These are phyloP conservation scores for Crypturellus undulatus DNA, from an alignment of 2,113 vertebrate genomes.

Conservation along the genomic window DNA sequence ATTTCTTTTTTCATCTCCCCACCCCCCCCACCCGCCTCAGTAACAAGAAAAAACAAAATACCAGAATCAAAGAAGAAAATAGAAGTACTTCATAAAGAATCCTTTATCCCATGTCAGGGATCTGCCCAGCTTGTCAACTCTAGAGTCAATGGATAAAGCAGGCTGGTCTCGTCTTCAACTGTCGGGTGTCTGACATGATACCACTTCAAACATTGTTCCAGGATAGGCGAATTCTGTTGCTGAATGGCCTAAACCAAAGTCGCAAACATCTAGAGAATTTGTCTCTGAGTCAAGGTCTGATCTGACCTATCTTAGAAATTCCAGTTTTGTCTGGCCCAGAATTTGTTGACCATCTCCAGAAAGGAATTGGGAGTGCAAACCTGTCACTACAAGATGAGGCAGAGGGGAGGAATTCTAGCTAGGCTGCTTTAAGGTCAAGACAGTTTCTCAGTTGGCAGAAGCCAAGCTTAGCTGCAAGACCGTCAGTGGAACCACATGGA, in stretches of 20 bases:
- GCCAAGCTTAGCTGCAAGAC: slow-evolving; percentile 3
- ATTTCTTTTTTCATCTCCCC: slow-evolving; percentile 1
- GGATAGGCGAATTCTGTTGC: neutral
- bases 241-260: neutral
- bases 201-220: neutral
- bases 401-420: neutral
- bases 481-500: neutral
- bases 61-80: neutral
- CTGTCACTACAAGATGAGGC: neutral
- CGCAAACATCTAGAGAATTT: slow-evolving; percentile 4
- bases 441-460: slow-evolving; percentile 14
- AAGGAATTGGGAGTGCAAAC: slow-evolving; percentile 42
- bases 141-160: neutral
- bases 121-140: neutral
- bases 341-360: slow-evolving; percentile 3
- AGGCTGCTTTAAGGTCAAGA: slow-evolving; percentile 24
- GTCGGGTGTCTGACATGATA: neutral
- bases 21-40: too few relatives aligned
- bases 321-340: slow-evolving; percentile 33
- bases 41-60: slow-evolving; percentile 25
- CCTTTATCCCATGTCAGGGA: neutral
- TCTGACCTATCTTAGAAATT: slow-evolving; percentile 35
- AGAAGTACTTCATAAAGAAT: neutral
- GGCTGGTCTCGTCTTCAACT: neutral
- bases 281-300: slow-evolving; percentile 24